phyloP scores from a whole-genome alignment of 2,888 invertebrate species.

The Anarsia innoxiella region DNA sequence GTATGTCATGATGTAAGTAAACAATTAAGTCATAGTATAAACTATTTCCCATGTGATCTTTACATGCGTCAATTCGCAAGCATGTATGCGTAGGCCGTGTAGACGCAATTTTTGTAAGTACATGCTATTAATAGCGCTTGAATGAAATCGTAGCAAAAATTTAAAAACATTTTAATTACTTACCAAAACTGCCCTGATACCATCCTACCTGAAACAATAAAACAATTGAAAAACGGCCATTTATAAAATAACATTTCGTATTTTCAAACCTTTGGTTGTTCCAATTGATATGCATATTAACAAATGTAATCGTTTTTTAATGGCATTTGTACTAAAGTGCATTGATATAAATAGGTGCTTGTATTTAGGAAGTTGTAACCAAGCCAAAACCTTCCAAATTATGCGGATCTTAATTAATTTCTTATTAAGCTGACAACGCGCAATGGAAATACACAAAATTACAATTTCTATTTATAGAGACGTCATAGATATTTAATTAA shows the following conservation, averaged over 20 bases:
- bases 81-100: conserved; percentile 10
- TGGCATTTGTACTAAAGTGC: background rate
- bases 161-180: too few relatives aligned
- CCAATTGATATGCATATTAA: background rate
- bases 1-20: conserved; percentile 17
- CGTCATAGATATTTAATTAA: conserved; percentile 51
- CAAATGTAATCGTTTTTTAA: background rate
- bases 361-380: conserved; percentile 7
- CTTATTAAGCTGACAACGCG: conserved; percentile 5
- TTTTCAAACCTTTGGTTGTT: background rate
- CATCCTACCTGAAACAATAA: background rate
- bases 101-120: background rate
- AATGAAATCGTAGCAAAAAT: conserved; percentile 30
- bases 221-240: background rate
- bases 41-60: conserved; percentile 31
- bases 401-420: conserved; percentile 11
- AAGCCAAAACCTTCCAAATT: conserved; percentile 7
- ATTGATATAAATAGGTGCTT: background rate
- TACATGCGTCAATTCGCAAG: conserved; percentile 18
- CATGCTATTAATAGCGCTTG: conserved; percentile 36
- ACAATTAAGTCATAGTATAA: conserved; percentile 30
- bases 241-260: background rate
- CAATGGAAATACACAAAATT: conserved; percentile 21
- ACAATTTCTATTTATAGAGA: conserved; percentile 30
- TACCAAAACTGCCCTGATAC: background rate